Conservation (phyloP, 2,113 vertebrate species). For the Azemiops feae region DNA sequence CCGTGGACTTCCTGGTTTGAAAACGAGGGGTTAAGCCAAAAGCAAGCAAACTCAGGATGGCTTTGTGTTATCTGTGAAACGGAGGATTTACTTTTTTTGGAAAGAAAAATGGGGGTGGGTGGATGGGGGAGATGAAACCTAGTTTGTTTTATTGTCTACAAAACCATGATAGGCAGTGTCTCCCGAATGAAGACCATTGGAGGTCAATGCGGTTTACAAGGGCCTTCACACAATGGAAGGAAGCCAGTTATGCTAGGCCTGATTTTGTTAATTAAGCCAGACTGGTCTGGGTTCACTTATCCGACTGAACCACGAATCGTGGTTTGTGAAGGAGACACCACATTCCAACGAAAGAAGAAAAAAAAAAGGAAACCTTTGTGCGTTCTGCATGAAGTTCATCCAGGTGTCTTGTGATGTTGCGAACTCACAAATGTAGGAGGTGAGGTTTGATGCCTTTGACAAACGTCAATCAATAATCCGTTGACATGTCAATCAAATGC, state of each 20-base stretch:
- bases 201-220: not conserved
- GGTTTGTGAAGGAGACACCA: not conserved
- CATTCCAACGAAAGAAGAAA: not conserved
- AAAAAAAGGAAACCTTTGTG: not conserved
- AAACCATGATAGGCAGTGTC: not conserved
- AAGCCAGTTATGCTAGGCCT: not conserved
- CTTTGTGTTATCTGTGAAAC: not conserved
- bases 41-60: not conserved
- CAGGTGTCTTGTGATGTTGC: not conserved
- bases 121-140: not conserved
- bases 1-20: no score
- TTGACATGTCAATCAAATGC: not conserved
- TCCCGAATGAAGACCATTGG: not conserved
- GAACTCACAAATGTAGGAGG: not conserved
- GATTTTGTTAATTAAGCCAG: not conserved
- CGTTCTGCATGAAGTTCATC: not conserved
- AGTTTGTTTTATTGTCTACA: not conserved
- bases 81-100: not conserved
- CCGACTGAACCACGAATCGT: not conserved
- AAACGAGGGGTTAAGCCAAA: not conserved
- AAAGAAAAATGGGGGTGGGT: not conserved
- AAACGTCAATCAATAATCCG: not conserved
- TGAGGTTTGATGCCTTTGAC: not conserved
- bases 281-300: not conserved
- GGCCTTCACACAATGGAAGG: not conserved